Base-by-base conservation (phyloP, 2,888 invertebrate species). In the Tineola bisselliella region DNA sequence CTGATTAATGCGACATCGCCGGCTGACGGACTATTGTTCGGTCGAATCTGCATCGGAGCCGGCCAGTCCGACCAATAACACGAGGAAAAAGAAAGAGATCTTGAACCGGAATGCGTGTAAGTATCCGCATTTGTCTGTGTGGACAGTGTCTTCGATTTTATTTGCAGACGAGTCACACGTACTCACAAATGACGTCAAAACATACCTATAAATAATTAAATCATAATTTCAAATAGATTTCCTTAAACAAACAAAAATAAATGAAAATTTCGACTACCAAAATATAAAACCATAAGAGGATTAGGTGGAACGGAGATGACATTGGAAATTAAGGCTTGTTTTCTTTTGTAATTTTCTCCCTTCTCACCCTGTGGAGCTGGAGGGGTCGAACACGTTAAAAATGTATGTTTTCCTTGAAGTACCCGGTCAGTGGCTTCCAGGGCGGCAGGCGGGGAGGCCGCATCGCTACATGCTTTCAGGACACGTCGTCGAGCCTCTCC, bases 301-400 rank as follows among this genome's bases (percentile, higher is more conserved):
- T 87, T 86, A 87, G 79, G 80, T 76, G 81, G 82, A 82, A 79
- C 84, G 84, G 86, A 86, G 84, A 87, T 87, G 87, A 86, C 87
- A 84, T 84, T 87, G 84, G 86, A 86, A 86, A 87, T 87, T 87
- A 86, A 86, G 87, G 84, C 75, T 58, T 84, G 84, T 86, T 86
- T 87, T 84, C 84, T 82, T 86, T 87, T 86, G 86, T 87, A 84
- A 86, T 86, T 84, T 79, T 77, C 81, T 76, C 83, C 83, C 80
- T 71, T 77, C 75, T 77, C 82, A 75, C 80, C 84, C 79, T 73
- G 71, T 71, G 71, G 11, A n/a, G 60, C 44, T 38, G 62, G 65
- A 68, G 65, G 72, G 69, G 71, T 71, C 67, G 75, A 74, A 68
- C 66, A 73, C 77, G 81, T 87, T 86, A 84, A 84, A 84, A 84